These are phyloP conservation scores for Paragorgia papillata DNA, from an alignment of 92 coral and sea anemone species.

Conservation along the genomic window DNA sequence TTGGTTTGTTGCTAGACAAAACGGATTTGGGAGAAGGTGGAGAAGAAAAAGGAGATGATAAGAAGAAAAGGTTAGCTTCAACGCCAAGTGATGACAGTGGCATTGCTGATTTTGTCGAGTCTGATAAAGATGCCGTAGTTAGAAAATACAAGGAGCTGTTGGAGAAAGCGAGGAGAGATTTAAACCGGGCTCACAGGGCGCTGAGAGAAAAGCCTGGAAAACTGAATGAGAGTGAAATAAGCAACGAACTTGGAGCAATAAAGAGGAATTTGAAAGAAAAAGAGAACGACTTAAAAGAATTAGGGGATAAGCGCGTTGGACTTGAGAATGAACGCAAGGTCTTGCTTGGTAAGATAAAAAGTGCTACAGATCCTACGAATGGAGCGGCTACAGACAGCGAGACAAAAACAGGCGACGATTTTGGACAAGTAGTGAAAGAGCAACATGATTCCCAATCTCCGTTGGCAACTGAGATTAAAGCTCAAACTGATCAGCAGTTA, in stretches of 20 bases:
- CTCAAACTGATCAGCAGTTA: slow-evolving; percentile 61
- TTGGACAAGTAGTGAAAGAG: slow-evolving; percentile 47
- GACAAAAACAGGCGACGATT: slow-evolving; percentile 28
- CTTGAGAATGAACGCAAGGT: slow-evolving; percentile 3
- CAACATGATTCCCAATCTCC: slow-evolving; percentile 28
- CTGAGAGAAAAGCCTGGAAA: background rate
- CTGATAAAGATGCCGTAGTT: slow-evolving; percentile 26
- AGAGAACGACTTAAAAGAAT: slow-evolving; percentile 23
- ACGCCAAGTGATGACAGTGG: slow-evolving; percentile 38
- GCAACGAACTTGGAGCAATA: background rate
- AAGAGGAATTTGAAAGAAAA: slow-evolving; percentile 23
- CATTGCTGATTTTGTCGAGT: background rate
- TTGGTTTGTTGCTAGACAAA: slow-evolving; percentile 5
- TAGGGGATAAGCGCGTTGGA: slow-evolving; percentile 11
- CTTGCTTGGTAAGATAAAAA: slow-evolving; percentile 11
- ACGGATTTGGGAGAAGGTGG: slow-evolving; percentile 3
- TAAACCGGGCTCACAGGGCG: slow-evolving; percentile 21
- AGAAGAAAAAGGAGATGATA: background rate
- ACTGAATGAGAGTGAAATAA: background rate
- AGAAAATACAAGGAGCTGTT: slow-evolving; percentile 32
- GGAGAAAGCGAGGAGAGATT: slow-evolving; percentile 38
- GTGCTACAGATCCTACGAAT: background rate
- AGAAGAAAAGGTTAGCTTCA: background rate
- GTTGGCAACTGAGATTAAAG: too few relatives aligned
- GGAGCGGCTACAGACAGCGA: background rate